Conservation (phyloP, 2,888 invertebrate genomes). For the Aquatica leii region DNA sequence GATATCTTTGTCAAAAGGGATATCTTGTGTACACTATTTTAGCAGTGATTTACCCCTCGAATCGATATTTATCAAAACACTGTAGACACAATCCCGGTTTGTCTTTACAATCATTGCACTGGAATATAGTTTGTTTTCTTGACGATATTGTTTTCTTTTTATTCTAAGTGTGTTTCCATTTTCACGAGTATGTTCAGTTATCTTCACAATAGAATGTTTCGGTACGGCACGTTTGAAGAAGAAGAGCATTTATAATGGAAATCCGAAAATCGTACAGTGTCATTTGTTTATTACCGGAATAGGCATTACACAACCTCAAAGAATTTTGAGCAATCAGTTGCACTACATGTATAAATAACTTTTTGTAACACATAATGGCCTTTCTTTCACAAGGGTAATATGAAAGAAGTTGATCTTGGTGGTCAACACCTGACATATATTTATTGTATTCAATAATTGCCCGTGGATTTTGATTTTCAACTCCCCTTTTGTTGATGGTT, state of each 20-base stretch:
- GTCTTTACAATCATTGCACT: not conserved
- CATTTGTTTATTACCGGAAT: not conserved
- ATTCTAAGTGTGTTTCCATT: no score
- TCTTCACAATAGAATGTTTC: no score
- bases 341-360: conserved; percentile 40
- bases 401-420: conserved; percentile 45
- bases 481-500: no score
- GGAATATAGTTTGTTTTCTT: not conserved
- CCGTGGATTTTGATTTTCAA: no score
- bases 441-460: no score
- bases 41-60: no score
- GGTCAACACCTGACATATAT: conserved; percentile 40
- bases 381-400: conserved; percentile 42
- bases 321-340: conserved; percentile 18
- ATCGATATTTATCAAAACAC: no score
- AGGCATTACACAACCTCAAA: not conserved
- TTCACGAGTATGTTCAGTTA: no score
- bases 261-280: conserved; percentile 1
- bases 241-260: not conserved
- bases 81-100: not conserved
- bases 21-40: no score
- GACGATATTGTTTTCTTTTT: no score
- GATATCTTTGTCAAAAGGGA: no score
- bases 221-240: no score
- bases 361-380: conserved; percentile 49